Evolutionary conservation across 2,113 vertebrate species (phyloP).

Genomic region (Ia io): DNA sequence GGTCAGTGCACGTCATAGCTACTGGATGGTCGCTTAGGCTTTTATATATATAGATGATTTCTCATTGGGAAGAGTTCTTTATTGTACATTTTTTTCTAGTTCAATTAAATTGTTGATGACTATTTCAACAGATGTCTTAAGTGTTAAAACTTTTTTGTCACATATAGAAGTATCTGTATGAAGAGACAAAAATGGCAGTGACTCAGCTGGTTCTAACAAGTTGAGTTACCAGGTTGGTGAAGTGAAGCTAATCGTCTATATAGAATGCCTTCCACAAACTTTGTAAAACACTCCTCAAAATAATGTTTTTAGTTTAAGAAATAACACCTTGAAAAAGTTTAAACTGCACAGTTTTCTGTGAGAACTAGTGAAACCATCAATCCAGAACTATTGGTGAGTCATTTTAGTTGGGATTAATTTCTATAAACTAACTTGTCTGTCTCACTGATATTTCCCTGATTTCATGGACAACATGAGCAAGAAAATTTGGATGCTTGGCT

Average conservation of each 20-base stretch:
- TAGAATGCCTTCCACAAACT: neutral
- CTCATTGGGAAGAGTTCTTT: neutral
- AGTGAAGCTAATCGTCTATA: neutral
- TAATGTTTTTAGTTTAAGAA: neutral
- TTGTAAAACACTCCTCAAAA: neutral
- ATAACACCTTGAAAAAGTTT: neutral
- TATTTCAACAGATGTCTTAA: neutral
- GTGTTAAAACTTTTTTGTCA: neutral
- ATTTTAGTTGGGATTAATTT: conserved; percentile 1
- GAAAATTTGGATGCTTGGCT: neutral
- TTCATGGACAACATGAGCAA: neutral
- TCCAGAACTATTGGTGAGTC: neutral
- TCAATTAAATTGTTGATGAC: neutral
- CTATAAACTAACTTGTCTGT: neutral
- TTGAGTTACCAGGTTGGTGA: neutral
- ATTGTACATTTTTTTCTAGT: neutral
- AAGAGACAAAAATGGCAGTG: neutral
- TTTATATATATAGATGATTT: neutral
- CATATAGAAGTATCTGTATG: neutral
- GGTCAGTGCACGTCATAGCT: no score
- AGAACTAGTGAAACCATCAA: neutral
- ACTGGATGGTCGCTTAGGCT: no score
- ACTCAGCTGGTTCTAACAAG: neutral
- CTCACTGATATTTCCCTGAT: neutral
- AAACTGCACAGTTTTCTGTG: neutral